Evolutionary conservation across 2,113 vertebrate genomes (phyloP), one percentile per base, ranked within the genome.

Genomic region (Callipepla squamata): DNA sequence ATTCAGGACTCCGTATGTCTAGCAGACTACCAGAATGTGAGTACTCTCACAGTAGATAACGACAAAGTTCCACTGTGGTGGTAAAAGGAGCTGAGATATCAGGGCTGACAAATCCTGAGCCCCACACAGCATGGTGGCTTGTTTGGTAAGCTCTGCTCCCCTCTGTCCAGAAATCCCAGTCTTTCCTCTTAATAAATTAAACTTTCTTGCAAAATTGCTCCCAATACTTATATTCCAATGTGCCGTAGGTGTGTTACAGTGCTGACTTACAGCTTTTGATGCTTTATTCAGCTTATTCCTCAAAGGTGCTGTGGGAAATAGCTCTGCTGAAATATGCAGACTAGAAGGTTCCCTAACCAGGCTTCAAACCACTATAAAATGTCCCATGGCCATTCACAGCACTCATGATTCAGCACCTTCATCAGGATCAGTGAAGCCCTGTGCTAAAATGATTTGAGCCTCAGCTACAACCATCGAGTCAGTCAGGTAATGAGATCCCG

Each of bases 81-180:
- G 21, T 25, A 88, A 74, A 89, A 57, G 12, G 3, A 55, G 4
- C 23, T 79, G 57, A 70, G 50, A 45, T 58, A 11, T 48, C 3
- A 74, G 7, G 18, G 16, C 59, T 77, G 34, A 11, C 59, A 13
- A 26, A 17, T 19, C 21, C 15, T 45, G 57, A 55, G 87, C 5
- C 1, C 3, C 22, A 48, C 7, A 28, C 2, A 38, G 14, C 18
- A 2, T 2, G 57, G 11, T 44, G 53, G 1, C 7, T 77, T 2
- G 0, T 80, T 59, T 86, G 23, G 32, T 87, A 69, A 47, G 80
- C 42, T 48, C 36, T 77, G n/a, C 45, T 58, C 17, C 88, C 14
- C 32, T 83, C 28, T 57, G 32, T 34, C 53, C 48, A 25, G 2
- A 22, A 59, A 51, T 51, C 23, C 17, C 8, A 75, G 40, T 44